Evolutionary conservation across 2,113 vertebrate species (phyloP).

Genomic region (Nyctereutes procyonoides): DNA sequence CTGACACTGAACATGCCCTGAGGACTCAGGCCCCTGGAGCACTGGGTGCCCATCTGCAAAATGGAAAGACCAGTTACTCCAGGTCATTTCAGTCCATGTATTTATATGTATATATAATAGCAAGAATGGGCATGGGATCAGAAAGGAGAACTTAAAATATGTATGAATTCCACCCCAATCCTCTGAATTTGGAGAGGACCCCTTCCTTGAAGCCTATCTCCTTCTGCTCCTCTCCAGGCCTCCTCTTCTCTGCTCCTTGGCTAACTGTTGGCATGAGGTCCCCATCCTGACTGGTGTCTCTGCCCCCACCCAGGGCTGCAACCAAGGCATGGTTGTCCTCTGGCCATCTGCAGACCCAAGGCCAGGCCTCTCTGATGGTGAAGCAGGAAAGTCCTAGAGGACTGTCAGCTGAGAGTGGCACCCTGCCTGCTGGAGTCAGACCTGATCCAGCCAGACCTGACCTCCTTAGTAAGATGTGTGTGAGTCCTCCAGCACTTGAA

Average conservation of each 20-base stretch:
- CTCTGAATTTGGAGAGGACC: not conserved
- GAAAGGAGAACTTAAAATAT: not conserved
- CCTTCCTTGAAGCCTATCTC: not conserved
- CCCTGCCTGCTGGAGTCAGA: not conserved
- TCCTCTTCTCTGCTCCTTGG: not conserved
- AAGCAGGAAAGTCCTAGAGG: not conserved
- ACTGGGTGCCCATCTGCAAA: not conserved
- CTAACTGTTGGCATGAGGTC: not conserved
- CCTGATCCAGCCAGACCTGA: not conserved
- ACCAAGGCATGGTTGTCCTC: not conserved
- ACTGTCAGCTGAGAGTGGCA: not conserved
- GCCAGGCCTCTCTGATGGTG: not conserved
- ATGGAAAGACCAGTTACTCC: not conserved
- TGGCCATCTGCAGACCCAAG: not conserved
- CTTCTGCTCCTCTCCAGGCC: rapidly evolving
- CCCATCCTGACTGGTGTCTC: not conserved
- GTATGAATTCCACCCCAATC: not conserved
- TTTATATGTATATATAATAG: not conserved
- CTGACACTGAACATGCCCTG: constrained; percentile 24
- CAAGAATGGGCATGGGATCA: not conserved
- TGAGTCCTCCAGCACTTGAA: not conserved
- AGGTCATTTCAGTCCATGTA: not conserved
- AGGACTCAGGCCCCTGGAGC: constrained; percentile 8
- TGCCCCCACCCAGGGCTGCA: not conserved
- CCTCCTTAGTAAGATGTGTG: not conserved